Evolutionary conservation across 2,888 invertebrate genomes (phyloP), one percentile per base, ranked within the genome.

Genomic region (Drosophila siamana): DNA sequence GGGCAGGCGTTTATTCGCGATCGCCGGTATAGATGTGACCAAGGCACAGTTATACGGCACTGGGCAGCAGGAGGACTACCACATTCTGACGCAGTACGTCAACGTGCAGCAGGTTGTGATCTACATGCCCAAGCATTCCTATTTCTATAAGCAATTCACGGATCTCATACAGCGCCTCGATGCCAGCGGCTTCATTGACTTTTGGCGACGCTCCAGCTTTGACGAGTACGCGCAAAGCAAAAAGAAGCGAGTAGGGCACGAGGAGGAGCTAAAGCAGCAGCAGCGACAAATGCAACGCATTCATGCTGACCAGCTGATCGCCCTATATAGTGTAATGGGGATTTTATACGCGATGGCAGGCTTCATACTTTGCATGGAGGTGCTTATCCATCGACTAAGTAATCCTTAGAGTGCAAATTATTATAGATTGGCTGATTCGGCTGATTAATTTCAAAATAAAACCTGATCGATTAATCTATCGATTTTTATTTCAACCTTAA

Each of bases 121-220:
- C 19, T 88, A 88, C 40, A 74, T 90, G 69, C 69, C 79, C 4
- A 89, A 89, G 56, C 90, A 89, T 40, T 85, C 90, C 2, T 86
- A 69, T 56, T 77, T 90, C n/a, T 73, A 71, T 3, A 24, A 70
- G 4, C 68, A 78, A 19, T 72, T 90, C 30, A 74, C 82, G 24
- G 55, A 57, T 4, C 48, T 64, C 7, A 30, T 90, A 3, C 47
- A 69, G 1, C 40, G 54, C 0, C 56, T 90, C 4, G 74, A 75
- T 26, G 66, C 76, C 8, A 65, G 73, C 4, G 90, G 90, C 0
- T 73, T 89, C 0, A 60, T 83, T 4, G 63, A 64, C 8, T 69
- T 61, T 24, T 88, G 86, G 89, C 69, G 62, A 0, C 61, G 71
- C 0, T 38, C 54, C 13, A 62, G 67, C 55, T 77, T 69, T 0